phyloP scores from a whole-genome alignment of 2,888 invertebrate species.

The Odontocerum albicorne region DNA sequence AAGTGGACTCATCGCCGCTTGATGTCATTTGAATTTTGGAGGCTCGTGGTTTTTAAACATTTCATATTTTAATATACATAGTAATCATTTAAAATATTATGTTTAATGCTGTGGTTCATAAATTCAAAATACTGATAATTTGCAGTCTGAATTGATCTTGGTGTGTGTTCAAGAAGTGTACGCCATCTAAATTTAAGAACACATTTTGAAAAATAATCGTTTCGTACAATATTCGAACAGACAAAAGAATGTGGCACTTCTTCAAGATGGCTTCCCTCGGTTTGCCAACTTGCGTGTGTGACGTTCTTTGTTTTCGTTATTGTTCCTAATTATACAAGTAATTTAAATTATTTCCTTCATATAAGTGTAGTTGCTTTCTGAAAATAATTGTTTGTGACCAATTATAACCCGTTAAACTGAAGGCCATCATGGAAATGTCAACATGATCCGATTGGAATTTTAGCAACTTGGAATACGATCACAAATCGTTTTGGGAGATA shows the following conservation, averaged over 20 bases:
- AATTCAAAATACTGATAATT: no score
- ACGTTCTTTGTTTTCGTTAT: constrained; percentile 41
- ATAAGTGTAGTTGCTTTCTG: neutral
- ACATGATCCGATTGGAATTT: constrained; percentile 22
- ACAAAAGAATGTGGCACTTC: constrained; percentile 71
- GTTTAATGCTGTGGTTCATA: no score
- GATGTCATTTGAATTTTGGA: no score
- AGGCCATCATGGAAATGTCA: constrained; percentile 19
- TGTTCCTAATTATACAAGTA: constrained; percentile 26
- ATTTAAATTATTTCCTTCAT: constrained; percentile 5
- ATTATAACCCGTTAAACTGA: constrained; percentile 1
- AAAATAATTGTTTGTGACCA: constrained; percentile 6
- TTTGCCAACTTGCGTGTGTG: constrained; percentile 64
- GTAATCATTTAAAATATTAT: no score
- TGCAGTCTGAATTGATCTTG: no score
- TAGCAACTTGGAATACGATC: constrained; percentile 28
- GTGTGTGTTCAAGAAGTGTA: no score
- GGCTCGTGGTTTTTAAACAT: no score
- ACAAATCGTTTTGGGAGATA: constrained; percentile 28
- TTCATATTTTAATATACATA: no score
- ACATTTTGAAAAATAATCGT: constrained; percentile 24
- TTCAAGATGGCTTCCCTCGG: constrained; percentile 72
- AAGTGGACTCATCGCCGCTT: no score
- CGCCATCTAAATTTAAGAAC: constrained; percentile 6
- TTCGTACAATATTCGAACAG: constrained; percentile 46